These are phyloP conservation scores for Halocynthia aurantium DNA, from an alignment of 23 tunicate species.

Conservation along the genomic window DNA sequence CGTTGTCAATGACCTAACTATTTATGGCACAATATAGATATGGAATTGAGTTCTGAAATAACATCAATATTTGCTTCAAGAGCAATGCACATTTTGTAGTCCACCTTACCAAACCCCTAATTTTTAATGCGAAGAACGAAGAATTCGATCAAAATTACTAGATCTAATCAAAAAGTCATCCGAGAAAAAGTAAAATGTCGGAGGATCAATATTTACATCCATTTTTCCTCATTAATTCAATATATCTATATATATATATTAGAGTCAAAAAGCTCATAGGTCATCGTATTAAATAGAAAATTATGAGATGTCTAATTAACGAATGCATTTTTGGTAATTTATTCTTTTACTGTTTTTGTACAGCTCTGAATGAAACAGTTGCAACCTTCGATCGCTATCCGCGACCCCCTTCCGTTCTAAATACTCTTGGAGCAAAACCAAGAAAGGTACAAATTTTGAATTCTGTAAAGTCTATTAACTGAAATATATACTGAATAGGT, in stretches of 20 bases:
- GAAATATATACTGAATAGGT: background rate
- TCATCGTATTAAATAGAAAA: background rate
- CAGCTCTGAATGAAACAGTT: slow-evolving; percentile 10
- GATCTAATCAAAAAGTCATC: too few species aligned
- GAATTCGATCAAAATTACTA: too few species aligned
- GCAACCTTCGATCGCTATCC: background rate
- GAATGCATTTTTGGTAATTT: too few species aligned
- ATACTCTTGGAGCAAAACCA: background rate
- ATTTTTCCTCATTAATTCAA: background rate
- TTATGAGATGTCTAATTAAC: background rate
- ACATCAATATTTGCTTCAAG: too few species aligned
- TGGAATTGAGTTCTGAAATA: too few species aligned
- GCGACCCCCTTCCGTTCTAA: background rate
- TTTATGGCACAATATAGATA: too few species aligned
- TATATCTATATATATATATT: background rate
- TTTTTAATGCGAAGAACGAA: too few species aligned
- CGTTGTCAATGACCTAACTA: too few species aligned
- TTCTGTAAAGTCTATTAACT: background rate
- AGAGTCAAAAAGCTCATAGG: background rate
- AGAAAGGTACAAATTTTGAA: slow-evolving; percentile 4
- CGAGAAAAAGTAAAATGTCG: background rate
- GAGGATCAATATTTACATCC: background rate
- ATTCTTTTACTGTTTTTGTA: too few species aligned
- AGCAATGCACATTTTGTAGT: too few species aligned
- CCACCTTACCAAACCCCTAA: too few species aligned